Percentiles rank a stretch among this genome's conserved stretches.
Evolutionary conservation across 2,113 vertebrate species (phyloP).

Genomic region (Corvus hawaiiensis): DNA sequence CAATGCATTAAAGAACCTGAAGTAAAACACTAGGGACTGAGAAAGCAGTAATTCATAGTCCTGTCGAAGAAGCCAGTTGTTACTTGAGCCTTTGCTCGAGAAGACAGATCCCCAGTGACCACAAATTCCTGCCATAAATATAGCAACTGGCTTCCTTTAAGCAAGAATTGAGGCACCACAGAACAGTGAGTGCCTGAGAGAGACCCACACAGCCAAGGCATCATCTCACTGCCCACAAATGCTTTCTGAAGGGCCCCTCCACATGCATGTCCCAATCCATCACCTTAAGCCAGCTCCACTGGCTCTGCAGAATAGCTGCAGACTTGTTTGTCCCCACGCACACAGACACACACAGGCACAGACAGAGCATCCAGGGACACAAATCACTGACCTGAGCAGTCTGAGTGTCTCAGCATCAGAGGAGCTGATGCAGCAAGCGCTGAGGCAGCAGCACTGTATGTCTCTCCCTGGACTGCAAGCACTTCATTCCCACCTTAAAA

Average conservation of each 20-base stretch:
- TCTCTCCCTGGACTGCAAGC: background rate
- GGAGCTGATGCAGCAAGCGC: accelerated
- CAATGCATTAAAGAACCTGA: background rate
- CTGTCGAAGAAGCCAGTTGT: background rate
- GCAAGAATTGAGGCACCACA: background rate
- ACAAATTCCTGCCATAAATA: background rate
- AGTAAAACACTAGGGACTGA: background rate
- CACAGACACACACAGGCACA: accelerated
- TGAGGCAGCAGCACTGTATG: background rate
- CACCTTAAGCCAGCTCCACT: background rate
- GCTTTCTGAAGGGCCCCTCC: background rate
- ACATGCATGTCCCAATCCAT: background rate
- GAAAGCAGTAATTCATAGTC: background rate
- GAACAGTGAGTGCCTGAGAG: background rate
- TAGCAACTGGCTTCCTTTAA: background rate
- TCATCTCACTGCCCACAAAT: background rate
- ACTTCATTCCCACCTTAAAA: background rate
- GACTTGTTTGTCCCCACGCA: accelerated
- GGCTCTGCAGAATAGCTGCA: background rate
- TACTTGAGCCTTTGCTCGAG: background rate
- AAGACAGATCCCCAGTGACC: background rate
- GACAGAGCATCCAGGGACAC: background rate
- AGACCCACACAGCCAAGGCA: background rate
- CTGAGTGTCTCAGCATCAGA: background rate
- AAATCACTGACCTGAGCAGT: background rate